Base-by-base conservation (phyloP, 2,113 vertebrate genomes). In the Benitochromis conjunctus region DNA sequence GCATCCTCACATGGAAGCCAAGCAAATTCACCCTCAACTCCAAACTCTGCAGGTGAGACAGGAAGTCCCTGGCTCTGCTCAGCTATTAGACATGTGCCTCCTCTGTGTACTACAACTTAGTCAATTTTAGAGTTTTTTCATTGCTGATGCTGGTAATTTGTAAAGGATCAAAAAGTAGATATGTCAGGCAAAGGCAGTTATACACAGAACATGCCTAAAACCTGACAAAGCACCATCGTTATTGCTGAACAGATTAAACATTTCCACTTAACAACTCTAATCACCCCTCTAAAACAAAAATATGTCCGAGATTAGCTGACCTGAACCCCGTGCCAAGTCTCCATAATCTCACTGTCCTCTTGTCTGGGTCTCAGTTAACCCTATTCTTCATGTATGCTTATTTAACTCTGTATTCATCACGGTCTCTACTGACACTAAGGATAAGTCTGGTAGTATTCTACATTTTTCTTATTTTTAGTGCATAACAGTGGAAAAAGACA, bases 21-120 rank as follows among this genome's bases (percentile, higher is more conserved):
- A 97, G 98, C 98, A 95, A 99, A 99, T 96, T 99, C 98, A 92
- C 98, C 98, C 95, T 98, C 98, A 95, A 99, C 98, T 96, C 98
- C 98, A 95, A 99, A 99, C 97, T 99, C 98, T 95, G 98, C 98
- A 97, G 98, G 98, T 99, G 96, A 98, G 98, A 97, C 90, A 92
- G 89, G 93, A 93, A 93, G 89, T 92, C 91, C 87, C 91, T 93
- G 92, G 92, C 92, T 93, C 91, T 90, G 92, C 85, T 92, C 88
- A 85, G 89, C 89, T 93, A 60, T 60, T 88, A 88, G 87, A 87
- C 91, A 85, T 86, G 80, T 88, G 54, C 76, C 86, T 90, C 91
- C 90, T 91, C 92, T 92, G 79, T 91, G 53, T 90, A 88, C 86
- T 84, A 38, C 84, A 84, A 69, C 54, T 80, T 76, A 62, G 86